A percentile compares a stretch with the other conserved stretches of the same genome.
These are phyloP conservation scores for Fragum whitleyi DNA, from an alignment of 2,888 invertebrate genomes.

Conservation along the genomic window DNA sequence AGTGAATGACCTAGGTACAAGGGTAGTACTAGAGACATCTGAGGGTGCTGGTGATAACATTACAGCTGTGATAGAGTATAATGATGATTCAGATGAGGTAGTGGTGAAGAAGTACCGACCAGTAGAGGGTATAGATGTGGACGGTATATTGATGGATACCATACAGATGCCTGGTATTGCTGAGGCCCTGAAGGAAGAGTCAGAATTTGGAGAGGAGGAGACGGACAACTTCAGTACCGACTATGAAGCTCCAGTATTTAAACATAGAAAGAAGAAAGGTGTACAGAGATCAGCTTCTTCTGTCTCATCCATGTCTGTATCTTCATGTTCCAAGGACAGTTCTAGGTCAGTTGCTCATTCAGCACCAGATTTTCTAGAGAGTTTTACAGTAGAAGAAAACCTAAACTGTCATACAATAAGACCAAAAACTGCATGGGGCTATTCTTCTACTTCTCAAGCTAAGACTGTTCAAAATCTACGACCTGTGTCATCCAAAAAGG, in stretches of 20 bases:
- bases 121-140: slow-evolving; percentile 28
- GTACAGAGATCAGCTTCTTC: slow-evolving; percentile 6
- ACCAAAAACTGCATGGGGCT: slow-evolving; percentile 32
- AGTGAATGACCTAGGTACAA: slow-evolving; percentile 42
- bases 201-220: not conserved
- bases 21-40: slow-evolving; percentile 51
- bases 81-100: slow-evolving; percentile 39
- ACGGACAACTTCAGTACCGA: not conserved
- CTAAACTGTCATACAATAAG: not conserved
- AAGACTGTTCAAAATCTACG: slow-evolving; percentile 25
- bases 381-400: not conserved
- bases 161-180: slow-evolving; percentile 14
- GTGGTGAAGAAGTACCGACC: slow-evolving; percentile 45
- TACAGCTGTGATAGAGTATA: slow-evolving; percentile 46
- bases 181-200: slow-evolving; percentile 11
- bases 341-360: slow-evolving; percentile 20
- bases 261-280: not conserved
- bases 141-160: slow-evolving; percentile 7
- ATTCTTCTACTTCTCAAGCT: slow-evolving; percentile 13
- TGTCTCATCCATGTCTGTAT: slow-evolving; percentile 10
- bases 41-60: slow-evolving; percentile 48
- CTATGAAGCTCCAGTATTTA: not conserved
- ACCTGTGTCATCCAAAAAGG: slow-evolving; percentile 44
- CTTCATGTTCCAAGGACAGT: not conserved
- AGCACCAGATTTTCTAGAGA: slow-evolving; percentile 46